Conservation (phyloP, 2,888 invertebrate species). For the Anoncus sp. region DNA sequence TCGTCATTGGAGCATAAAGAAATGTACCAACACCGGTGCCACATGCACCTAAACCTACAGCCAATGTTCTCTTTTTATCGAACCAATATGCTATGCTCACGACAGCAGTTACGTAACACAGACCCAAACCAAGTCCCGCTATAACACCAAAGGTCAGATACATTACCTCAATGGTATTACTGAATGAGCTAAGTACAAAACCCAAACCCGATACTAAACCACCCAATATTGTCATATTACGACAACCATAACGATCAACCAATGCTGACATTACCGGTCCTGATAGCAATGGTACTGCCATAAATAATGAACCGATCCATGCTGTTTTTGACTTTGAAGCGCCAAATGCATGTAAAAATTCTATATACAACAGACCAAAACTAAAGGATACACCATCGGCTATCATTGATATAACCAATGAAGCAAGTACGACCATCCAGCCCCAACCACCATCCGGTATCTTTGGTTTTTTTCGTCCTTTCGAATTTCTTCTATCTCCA, state of each 20-base stretch:
- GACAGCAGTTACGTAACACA: constrained; percentile 95
- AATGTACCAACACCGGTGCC: constrained; percentile 96
- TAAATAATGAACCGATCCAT: constrained; percentile 95
- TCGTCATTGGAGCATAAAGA: constrained; percentile 93
- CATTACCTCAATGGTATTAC: constrained; percentile 90
- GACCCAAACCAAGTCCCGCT: constrained; percentile 92
- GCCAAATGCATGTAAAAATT: constrained; percentile 91
- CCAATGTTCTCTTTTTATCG: constrained; percentile 93
- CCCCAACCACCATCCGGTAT: constrained; percentile 95
- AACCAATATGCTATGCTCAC: constrained; percentile 97
- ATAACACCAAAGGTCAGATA: constrained; percentile 94
- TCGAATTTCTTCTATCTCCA: constrained; percentile 66
- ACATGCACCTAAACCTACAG: constrained; percentile 94
- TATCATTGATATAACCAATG: constrained; percentile 93
- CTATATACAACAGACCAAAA: constrained; percentile 94
- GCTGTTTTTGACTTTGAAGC: constrained; percentile 94
- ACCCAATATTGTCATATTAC: constrained; percentile 90
- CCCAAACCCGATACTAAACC: constrained; percentile 90
- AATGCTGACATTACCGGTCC: constrained; percentile 94
- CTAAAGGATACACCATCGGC: constrained; percentile 97
- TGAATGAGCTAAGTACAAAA: constrained; percentile 90
- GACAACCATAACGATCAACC: constrained; percentile 94
- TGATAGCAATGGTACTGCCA: constrained; percentile 93
- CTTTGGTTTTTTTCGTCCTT: constrained; percentile 83
- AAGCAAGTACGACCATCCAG: constrained; percentile 95